Conservation (phyloP, 2,888 invertebrate species). For the Microdon myrmicae region DNA sequence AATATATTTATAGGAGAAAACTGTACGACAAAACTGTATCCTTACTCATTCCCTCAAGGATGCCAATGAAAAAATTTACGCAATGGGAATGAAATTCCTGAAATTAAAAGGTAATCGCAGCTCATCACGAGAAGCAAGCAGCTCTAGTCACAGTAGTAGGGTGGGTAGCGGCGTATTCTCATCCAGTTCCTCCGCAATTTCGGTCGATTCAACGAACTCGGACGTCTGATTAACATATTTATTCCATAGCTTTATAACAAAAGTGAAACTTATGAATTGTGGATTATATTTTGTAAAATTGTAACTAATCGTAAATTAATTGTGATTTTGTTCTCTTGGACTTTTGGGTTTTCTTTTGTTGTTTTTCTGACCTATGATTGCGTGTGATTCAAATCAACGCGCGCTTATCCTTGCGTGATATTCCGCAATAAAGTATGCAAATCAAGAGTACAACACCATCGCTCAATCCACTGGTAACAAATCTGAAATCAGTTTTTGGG, state of each 20-base stretch:
- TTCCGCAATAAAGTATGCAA: slow-evolving; percentile 8
- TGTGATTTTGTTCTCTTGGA: slow-evolving; percentile 4
- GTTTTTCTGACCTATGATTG: neutral
- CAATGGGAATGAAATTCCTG: slow-evolving; percentile 57
- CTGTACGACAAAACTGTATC: slow-evolving; percentile 48
- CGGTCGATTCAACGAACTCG: neutral
- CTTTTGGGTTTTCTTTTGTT: neutral
- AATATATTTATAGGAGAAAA: slow-evolving; percentile 51
- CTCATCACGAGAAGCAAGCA: slow-evolving; percentile 21
- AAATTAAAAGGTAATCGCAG: slow-evolving; percentile 50
- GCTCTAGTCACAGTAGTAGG: neutral
- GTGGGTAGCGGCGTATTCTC: neutral
- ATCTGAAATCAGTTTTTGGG: slow-evolving; percentile 17
- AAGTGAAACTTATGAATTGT: slow-evolving; percentile 19
- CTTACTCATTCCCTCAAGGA: slow-evolving; percentile 53
- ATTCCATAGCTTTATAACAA: slow-evolving; percentile 9
- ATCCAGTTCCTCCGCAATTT: too few relatives aligned
- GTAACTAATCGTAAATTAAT: slow-evolving; percentile 7
- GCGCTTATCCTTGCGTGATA: slow-evolving; percentile 19
- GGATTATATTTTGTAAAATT: slow-evolving; percentile 31
- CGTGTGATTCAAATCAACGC: slow-evolving; percentile 12
- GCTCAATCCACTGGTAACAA: slow-evolving; percentile 17
- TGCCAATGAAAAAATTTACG: slow-evolving; percentile 56
- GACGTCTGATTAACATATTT: slow-evolving; percentile 20
- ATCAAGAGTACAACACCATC: slow-evolving; percentile 5